A percentile compares a stretch with the other conserved stretches of the same genome.
These are phyloP conservation scores for Platycercus adscitus DNA, from an alignment of 2,113 vertebrate species.

Conservation along the genomic window DNA sequence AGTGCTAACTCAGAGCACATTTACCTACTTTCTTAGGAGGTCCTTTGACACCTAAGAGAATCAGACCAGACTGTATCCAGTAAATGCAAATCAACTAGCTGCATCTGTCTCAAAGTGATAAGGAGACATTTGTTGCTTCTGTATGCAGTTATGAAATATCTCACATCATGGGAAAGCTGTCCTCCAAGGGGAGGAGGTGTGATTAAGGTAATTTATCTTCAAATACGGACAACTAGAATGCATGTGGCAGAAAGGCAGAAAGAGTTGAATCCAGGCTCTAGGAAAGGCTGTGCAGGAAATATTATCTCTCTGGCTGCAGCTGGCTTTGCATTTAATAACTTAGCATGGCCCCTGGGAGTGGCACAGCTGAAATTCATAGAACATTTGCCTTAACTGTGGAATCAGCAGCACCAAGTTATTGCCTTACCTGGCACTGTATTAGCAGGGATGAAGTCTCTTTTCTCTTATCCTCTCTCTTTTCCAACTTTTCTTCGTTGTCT, in stretches of 20 bases:
- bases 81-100: neutral
- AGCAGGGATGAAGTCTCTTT: conserved; percentile 77
- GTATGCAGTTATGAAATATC: neutral
- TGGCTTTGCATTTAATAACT: neutral
- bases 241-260: neutral
- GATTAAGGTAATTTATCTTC: neutral
- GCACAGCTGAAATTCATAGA: neutral
- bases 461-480: conserved; percentile 76
- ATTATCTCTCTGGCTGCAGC: neutral
- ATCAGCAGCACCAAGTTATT: neutral
- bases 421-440: conserved; percentile 89
- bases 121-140: neutral
- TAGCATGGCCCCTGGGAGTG: neutral
- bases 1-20: neutral
- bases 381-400: neutral
- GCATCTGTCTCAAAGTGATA: neutral
- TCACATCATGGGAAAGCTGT: neutral
- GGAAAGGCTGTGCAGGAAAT: neutral
- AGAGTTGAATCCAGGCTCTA: neutral
- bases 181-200: neutral
- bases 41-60: neutral
- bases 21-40: neutral
- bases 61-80: neutral
- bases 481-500: conserved; percentile 67
- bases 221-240: neutral